Base-by-base conservation (phyloP, 2,888 invertebrate species). In the Chymomyza amoena region DNA sequence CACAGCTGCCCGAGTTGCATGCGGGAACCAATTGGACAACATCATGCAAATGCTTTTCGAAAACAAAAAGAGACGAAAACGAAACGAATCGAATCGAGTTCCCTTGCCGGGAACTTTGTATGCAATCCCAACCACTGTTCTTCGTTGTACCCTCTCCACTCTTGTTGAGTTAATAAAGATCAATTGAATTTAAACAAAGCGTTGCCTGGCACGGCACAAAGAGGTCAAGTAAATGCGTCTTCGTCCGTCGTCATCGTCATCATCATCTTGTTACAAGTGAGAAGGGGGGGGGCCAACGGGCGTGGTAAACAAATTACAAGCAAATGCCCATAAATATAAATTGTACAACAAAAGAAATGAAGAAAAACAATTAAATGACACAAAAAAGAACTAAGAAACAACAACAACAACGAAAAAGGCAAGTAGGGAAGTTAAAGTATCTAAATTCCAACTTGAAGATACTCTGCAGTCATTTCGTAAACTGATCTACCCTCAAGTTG, bases 101-200 rank as follows among this genome's bases (percentile, higher is more conserved):
- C 13, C 39, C 39, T 13, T 45, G 62, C 65, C 54, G 69, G 73
- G 70, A 68, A 70, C 77, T 77, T 78, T 75, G 74, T 66, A 69
- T 69, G 75, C 75, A 75, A 75, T 66, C 62, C 63, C 61, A 68
- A 66, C 52, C 69, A 66, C 61, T 54, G 72, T 70, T 76, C 65
- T 70, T 76, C 65, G 45, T 39, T 39, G 13, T 4, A n/a, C 9
- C 15, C 32, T 5, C 28, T 4, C 61, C 28, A 2, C 61, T 60
- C 69, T 60, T 36, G 57, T 61, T 52, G 56, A 78, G 75, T 84
- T 87, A 87, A 85, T 85, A 80, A 87, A 87, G 87, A 85, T 85
- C 85, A 85, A 85, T 85, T 87, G 85, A 85, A 85, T 85, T 85
- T 87, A 82, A 85, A 87, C 85, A 85, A 87, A 87, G 84, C 73